Conservation (phyloP, 2,888 invertebrate genomes). For the Cactoblastis cactorum region DNA sequence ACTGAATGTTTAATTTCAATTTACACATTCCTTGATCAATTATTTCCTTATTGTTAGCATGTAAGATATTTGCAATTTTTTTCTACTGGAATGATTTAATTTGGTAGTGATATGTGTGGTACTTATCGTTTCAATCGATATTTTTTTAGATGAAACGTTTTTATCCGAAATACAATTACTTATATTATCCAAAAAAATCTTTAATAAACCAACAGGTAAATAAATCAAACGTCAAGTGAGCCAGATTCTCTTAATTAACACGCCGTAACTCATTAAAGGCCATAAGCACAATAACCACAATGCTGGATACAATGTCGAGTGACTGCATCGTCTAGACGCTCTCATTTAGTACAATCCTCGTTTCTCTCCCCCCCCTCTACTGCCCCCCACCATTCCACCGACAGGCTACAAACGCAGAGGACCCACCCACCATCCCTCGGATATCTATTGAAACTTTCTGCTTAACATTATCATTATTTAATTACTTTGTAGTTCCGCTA, state of each 20-base stretch:
- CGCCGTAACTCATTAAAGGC: slow-evolving; percentile 45
- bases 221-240: slow-evolving; percentile 3
- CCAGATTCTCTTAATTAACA: slow-evolving; percentile 28
- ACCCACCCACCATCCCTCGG: slow-evolving; percentile 27
- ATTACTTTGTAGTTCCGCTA: slow-evolving; percentile 5
- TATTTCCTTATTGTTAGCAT: too few relatives aligned
- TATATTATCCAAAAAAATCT: background rate
- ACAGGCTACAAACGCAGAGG: slow-evolving; percentile 19
- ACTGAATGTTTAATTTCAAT: too few relatives aligned
- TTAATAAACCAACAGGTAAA: background rate
- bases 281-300: slow-evolving; percentile 52
- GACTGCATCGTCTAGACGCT: slow-evolving; percentile 44
- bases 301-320: slow-evolving; percentile 58
- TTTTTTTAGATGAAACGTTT: too few relatives aligned
- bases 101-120: too few relatives aligned
- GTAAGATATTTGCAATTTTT: too few relatives aligned
- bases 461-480: slow-evolving; percentile 7
- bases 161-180: too few relatives aligned
- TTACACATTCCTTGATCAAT: too few relatives aligned
- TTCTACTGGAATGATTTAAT: too few relatives aligned
- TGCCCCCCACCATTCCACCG: slow-evolving; percentile 23
- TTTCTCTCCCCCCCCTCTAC: too few relatives aligned
- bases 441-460: slow-evolving; percentile 58
- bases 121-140: too few relatives aligned
- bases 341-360: slow-evolving; percentile 34